Evolutionary conservation across 1,140 invertebrate species (phyloP).

Genomic region (Penaeus indicus): DNA sequence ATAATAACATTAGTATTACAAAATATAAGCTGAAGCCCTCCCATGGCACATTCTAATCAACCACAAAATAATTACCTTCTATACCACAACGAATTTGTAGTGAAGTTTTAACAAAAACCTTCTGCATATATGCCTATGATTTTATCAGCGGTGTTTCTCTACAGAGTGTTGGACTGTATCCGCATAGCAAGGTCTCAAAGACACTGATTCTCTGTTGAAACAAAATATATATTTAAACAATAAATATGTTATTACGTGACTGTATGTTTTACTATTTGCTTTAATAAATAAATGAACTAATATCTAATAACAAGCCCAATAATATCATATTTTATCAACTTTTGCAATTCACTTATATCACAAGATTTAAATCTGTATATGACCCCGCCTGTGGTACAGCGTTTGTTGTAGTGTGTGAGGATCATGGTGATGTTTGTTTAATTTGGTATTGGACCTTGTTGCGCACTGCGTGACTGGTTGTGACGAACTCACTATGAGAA

Average conservation of each 20-base stretch:
- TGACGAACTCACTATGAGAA: constrained; percentile 27
- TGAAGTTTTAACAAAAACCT: constrained; percentile 85
- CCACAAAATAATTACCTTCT: constrained; percentile 77
- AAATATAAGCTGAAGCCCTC: not conserved
- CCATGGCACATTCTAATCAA: too few relatives aligned
- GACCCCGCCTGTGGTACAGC: constrained; percentile 52
- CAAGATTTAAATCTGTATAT: not conserved
- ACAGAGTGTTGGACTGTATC: constrained; percentile 93
- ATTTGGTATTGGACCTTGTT: constrained; percentile 48
- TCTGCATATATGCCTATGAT: constrained; percentile 92
- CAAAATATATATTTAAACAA: not conserved
- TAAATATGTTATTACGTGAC: too few relatives aligned
- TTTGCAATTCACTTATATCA: not conserved
- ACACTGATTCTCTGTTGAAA: constrained; percentile 81
- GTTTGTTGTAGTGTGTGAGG: constrained; percentile 55
- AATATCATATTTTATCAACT: too few relatives aligned
- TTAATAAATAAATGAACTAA: too few relatives aligned
- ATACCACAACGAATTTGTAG: constrained; percentile 91
- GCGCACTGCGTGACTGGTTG: constrained; percentile 21
- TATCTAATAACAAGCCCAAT: too few relatives aligned
- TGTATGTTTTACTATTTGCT: too few relatives aligned
- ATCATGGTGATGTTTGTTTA: constrained; percentile 57
- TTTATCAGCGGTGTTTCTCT: constrained; percentile 92
- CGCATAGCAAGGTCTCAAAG: constrained; percentile 89
- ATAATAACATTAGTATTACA: not conserved